Evolutionary conservation across 64 coral and sea anemone species (phyloP), one percentile per base, ranked within the genome.

Genomic region (Pocillopora verrucosa): DNA sequence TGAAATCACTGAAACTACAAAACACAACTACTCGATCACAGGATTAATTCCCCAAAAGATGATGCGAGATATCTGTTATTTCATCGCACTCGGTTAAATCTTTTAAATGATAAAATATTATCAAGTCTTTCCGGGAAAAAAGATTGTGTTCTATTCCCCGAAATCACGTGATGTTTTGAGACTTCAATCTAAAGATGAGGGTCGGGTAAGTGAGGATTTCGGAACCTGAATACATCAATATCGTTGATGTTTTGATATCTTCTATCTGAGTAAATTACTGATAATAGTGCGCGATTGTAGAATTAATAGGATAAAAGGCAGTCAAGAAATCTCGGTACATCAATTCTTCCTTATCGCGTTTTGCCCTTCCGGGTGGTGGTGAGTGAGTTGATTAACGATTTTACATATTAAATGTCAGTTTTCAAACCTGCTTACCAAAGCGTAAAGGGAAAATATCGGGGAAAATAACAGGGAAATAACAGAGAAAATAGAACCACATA

Each of bases 131-230:
- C 82, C 38, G 19, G 22, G 82, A 85, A 85, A 72, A 72, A 51
- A 16, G 17, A 0, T 16, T 3, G 35, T 56, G 36, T 0, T 13
- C 62, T 61, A 38, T 13, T 85, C 82, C 37, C 82, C 36, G 82
- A 85, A 85, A 72, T 85, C 82, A 85, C 82, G 35, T 72, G 63
- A 85, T 13, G 56, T 22, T 72, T 85, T 85, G 2, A 67, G 67
- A 82, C 38, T 9, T 26, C 11, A 22, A 0, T 2, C 1, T 13
- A 4, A 72, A 57, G 20, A 65, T 36, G 26, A 0, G 64, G 82
- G 36, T 72, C 1, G 82, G 14, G 19, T 16, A 1, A 63, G 82
- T 65, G 26, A 57, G 67, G 19, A 2, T 70, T 9, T 30, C 67
- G 14, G 25, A 51, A 51, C 41, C 41, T 51, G 41, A 51, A 51